Base-by-base conservation (phyloP, 2,113 vertebrate species). In the Todiramphus saurophagus region DNA sequence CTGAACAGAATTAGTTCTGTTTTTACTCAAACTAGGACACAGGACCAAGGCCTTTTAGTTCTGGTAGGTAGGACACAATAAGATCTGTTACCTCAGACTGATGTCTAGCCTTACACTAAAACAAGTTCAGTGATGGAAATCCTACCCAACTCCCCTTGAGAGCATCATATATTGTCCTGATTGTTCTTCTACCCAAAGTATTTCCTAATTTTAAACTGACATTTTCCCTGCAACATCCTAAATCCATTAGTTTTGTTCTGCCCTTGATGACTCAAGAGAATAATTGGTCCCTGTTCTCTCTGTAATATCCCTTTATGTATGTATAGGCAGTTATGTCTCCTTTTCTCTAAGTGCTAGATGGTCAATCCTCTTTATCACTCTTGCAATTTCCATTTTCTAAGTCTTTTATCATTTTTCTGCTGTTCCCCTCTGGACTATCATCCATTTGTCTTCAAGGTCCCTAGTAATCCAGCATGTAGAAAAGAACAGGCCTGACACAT, bases 311-410 rank as follows among this genome's bases (percentile, higher is more conserved):
- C 56, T 95, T 95, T 96, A 95, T 93, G 62, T 92, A 95, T 77
- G 78, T 94, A 68, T 60, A 95, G 96, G 80, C 75, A 88, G 83
- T 94, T 95, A 88, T 74, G 55, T 85, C 87, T 93, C 78, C 90
- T 72, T 59, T 79, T 83, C 68, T 88, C 50, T 90, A 95, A 96
- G 87, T 93, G 79, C 72, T 97, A 73, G 56, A 80, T 91, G 86
- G 92, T 93, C 93, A 90, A 21, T 83, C 75, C 83, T 94, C 88
- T 96, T 96, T 93, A 96, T 96, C 86, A 94, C 66, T 33, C 85
- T 35, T 88, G 51, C 90, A 93, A 82, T 94, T 96, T 92, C 79
- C 56, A 80, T 93, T 95, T 94, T 68, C 80, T 16, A 73, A 72
- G 92, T 21, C 51, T 91, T 96, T 78, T 75, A 81, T 95, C 44